These are phyloP conservation scores for Pomatostomus ruficeps DNA, from an alignment of 2,113 vertebrate species.

Conservation along the genomic window DNA sequence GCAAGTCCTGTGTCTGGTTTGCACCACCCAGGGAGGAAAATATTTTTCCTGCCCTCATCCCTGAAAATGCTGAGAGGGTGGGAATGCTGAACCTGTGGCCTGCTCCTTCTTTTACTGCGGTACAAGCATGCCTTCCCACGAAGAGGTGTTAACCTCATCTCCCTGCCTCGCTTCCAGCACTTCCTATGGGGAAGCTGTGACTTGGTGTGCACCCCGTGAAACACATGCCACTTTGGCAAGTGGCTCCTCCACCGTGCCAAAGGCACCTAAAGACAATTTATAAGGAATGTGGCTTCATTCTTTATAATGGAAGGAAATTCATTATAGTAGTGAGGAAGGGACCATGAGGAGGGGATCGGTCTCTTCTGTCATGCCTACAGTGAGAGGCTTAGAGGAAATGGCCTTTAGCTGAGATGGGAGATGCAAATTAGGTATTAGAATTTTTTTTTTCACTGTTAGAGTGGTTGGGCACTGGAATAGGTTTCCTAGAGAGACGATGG, in stretches of 20 bases:
- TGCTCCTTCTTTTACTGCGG: accelerated
- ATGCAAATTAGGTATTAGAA: not conserved
- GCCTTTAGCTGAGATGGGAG: not conserved
- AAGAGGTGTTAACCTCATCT: not conserved
- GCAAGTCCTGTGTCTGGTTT: not conserved
- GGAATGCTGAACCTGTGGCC: not conserved
- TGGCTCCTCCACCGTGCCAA: accelerated
- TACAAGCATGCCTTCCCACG: too few species aligned
- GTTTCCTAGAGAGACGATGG: not conserved
- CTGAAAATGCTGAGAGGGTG: not conserved
- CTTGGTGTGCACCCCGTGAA: not conserved
- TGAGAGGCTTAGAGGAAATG: not conserved
- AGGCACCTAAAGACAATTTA: not conserved
- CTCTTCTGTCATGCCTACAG: not conserved
- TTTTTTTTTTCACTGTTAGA: not conserved
- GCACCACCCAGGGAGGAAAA: not conserved
- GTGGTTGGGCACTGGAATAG: not conserved
- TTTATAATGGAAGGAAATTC: not conserved
- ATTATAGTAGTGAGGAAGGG: too few species aligned
- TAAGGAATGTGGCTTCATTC: not conserved
- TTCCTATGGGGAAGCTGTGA: not conserved
- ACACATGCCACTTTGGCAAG: not conserved
- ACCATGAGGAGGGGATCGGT: not conserved
- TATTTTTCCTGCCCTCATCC: not conserved
- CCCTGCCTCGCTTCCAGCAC: not conserved